Conservation (phyloP, 2,797 vertebrate species). For the Synanceia verrucosa region DNA sequence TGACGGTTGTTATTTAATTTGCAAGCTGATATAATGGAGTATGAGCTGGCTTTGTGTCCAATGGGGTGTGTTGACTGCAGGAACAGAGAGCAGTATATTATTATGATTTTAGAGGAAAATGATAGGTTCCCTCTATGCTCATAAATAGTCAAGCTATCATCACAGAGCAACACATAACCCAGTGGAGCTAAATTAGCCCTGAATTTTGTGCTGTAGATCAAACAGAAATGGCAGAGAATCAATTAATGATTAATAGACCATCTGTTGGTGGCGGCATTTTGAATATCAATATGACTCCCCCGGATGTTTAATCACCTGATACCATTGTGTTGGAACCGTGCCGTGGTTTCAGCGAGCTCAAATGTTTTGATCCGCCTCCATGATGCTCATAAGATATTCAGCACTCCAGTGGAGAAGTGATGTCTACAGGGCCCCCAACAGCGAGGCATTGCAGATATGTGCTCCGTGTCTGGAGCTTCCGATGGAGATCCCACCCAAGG, state of each 20-base stretch:
- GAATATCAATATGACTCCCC: constrained; percentile 78
- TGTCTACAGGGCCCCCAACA: constrained; percentile 46
- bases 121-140: constrained; percentile 57
- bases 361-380: constrained; percentile 79
- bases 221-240: constrained; percentile 71
- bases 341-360: constrained; percentile 61
- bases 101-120: constrained; percentile 66
- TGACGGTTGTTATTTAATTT: constrained; percentile 68
- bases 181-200: constrained; percentile 54
- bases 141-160: constrained; percentile 68
- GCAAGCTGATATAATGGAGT: constrained; percentile 47
- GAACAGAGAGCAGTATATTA: constrained; percentile 50
- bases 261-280: constrained; percentile 75
- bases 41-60: constrained; percentile 43
- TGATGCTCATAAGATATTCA: constrained; percentile 65
- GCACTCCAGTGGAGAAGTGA: constrained; percentile 54
- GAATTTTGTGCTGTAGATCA: constrained; percentile 67
- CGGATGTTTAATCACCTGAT: constrained; percentile 83
- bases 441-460: constrained; percentile 50
- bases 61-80: constrained; percentile 52
- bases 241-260: constrained; percentile 83
- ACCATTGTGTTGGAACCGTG: constrained; percentile 77
- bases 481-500: constrained; percentile 62
- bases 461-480: constrained; percentile 44
- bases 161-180: constrained; percentile 32